These are phyloP conservation scores for Hylaeus volcanicus DNA, from an alignment of 1,140 invertebrate genomes.

Conservation along the genomic window DNA sequence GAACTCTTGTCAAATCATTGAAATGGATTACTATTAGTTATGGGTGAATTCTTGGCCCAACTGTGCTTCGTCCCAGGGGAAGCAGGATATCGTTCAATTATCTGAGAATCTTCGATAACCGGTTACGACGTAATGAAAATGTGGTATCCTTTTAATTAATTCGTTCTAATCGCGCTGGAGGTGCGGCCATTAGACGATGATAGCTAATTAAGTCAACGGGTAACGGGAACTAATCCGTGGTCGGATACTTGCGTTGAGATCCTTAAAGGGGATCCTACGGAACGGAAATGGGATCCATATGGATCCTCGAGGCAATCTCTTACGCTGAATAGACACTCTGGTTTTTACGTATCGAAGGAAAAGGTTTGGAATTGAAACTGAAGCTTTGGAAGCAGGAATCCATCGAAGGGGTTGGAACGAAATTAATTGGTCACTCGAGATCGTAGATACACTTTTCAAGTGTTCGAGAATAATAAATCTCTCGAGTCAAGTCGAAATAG, in stretches of 20 bases:
- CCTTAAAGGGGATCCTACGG: background rate
- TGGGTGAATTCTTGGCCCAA: background rate
- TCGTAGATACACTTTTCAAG: no score
- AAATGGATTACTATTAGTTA: background rate
- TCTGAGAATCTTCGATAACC: background rate
- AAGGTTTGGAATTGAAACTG: no score
- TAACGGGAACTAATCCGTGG: slow-evolving; percentile 17
- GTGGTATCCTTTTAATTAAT: slow-evolving; percentile 21
- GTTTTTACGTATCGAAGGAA: no score
- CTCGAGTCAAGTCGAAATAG: no score
- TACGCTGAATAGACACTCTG: background rate
- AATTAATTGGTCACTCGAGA: no score
- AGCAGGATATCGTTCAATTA: slow-evolving; percentile 6
- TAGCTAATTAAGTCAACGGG: slow-evolving; percentile 17
- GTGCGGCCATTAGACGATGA: slow-evolving; percentile 1
- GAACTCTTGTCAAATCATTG: no score
- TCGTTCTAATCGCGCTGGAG: background rate
- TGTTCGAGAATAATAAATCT: no score
- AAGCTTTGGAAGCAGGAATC: no score
- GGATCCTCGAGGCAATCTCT: slow-evolving; percentile 13
- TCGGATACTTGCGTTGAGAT: background rate
- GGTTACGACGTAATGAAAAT: background rate
- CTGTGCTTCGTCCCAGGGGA: no score
- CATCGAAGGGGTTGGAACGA: no score
- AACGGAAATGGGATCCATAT: slow-evolving; percentile 3